Evolutionary conservation across 2,888 invertebrate genomes (phyloP).

Genomic region (Drosophila seclusa): DNA sequence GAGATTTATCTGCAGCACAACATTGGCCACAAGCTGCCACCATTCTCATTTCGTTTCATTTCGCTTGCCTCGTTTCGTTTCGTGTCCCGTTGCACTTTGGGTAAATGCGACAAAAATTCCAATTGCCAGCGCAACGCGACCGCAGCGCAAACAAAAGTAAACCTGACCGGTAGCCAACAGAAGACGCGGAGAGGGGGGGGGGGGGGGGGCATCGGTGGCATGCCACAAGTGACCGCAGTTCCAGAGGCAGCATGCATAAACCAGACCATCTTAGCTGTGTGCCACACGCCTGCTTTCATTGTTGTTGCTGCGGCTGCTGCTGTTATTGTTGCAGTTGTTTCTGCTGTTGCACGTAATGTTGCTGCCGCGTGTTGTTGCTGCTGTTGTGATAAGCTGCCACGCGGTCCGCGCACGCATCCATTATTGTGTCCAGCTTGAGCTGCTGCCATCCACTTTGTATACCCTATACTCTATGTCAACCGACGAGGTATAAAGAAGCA

Average conservation of each 20-base stretch:
- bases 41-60: neutral
- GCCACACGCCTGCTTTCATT: neutral
- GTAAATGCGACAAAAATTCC: conserved; percentile 85
- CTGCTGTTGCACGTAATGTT: conserved; percentile 22
- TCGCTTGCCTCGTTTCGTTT: neutral
- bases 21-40: conserved; percentile 70
- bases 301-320: conserved; percentile 16
- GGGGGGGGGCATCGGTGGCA: conserved; percentile 29
- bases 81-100: conserved; percentile 72
- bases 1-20: conserved; percentile 84
- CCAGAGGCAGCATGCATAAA: conserved; percentile 59
- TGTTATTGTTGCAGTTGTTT: conserved; percentile 9
- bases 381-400: conserved; percentile 76
- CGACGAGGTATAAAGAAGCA: neutral
- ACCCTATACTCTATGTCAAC: neutral
- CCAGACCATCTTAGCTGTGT: conserved; percentile 64
- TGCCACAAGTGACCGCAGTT: conserved; percentile 80
- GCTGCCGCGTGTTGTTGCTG: conserved; percentile 11
- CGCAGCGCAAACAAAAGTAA: conserved; percentile 70
- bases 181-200: neutral
- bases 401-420: conserved; percentile 55
- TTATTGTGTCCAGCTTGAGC: conserved; percentile 34
- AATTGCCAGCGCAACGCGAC: conserved; percentile 67
- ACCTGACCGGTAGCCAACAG: conserved; percentile 10
- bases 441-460: neutral